Conservation (phyloP, 2,888 invertebrate genomes). For the Achlya flavicornis region DNA sequence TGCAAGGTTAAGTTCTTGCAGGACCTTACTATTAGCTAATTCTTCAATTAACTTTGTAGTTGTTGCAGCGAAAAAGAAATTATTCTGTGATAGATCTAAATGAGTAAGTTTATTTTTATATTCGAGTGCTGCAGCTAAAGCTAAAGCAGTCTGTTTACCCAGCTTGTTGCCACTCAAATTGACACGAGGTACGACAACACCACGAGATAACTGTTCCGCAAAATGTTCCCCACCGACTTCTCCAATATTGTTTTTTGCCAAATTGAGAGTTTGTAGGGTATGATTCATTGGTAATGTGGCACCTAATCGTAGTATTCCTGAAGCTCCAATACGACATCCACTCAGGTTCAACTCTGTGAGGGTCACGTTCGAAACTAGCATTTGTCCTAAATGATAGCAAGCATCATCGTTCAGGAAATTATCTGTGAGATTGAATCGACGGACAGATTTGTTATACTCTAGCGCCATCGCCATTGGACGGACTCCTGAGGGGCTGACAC, state of each 20-base stretch:
- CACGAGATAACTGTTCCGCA: conserved; percentile 37
- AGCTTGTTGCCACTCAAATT: conserved; percentile 50
- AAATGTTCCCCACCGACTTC: conserved; percentile 47
- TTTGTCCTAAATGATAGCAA: conserved; percentile 52
- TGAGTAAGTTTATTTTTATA: conserved; percentile 41
- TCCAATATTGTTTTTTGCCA: conserved; percentile 46
- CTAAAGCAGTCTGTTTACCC: conserved; percentile 34
- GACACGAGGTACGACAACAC: conserved; percentile 31
- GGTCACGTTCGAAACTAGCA: conserved; percentile 44
- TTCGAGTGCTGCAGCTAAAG: conserved; percentile 42
- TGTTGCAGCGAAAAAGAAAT: conserved; percentile 36
- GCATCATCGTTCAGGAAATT: conserved; percentile 53
- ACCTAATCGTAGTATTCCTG: conserved; percentile 43
- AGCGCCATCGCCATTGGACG: conserved; percentile 52
- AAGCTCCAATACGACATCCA: conserved; percentile 52
- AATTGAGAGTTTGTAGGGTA: conserved; percentile 36
- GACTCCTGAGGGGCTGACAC: conserved; percentile 44
- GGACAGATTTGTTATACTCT: conserved; percentile 45
- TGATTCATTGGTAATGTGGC: conserved; percentile 36
- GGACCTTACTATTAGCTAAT: conserved; percentile 33
- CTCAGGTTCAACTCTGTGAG: conserved; percentile 45
- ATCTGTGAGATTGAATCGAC: conserved; percentile 43
- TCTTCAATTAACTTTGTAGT: conserved; percentile 39
- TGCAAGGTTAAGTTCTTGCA: conserved; percentile 48
- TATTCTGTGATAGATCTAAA: conserved; percentile 53